Conservation (phyloP, 2,113 vertebrate species). For the Lynx canadensis region DNA sequence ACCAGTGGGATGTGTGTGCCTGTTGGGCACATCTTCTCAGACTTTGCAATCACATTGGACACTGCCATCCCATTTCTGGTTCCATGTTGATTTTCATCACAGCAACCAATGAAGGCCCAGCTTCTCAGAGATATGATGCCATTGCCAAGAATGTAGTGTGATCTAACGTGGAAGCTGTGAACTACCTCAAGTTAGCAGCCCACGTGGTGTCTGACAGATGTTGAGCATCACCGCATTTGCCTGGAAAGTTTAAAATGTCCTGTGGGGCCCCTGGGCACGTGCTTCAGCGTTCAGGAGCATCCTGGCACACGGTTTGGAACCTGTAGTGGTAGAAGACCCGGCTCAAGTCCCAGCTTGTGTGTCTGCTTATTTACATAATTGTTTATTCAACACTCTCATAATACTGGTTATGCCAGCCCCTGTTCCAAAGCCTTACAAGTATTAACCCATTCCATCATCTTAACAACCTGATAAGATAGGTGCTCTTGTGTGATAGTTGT, state of each 20-base stretch:
- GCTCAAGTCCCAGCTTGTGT: not conserved
- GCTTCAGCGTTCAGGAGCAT: not conserved
- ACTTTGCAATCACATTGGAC: not conserved
- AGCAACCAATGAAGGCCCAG: not conserved
- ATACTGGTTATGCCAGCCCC: not conserved
- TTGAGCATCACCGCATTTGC: not conserved
- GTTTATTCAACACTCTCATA: not conserved
- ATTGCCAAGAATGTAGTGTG: not conserved
- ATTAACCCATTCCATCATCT: not conserved
- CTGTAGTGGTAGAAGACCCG: not conserved
- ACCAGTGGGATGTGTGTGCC: not conserved
- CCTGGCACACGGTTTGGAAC: not conserved
- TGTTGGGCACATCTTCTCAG: not conserved
- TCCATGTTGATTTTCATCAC: not conserved
- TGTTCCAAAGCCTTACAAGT: not conserved
- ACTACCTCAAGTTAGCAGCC: not conserved
- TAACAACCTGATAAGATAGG: not conserved
- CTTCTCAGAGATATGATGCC: not conserved
- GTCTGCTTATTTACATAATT: not conserved
- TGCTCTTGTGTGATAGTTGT: not conserved
- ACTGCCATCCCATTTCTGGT: not conserved
- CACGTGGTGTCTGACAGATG: accelerated
- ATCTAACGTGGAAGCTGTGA: not conserved
- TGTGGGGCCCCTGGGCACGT: accelerated
- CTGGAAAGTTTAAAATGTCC: not conserved